A percentile compares a stretch with the other conserved stretches of the same genome.
These are phyloP conservation scores for Tribolium madens DNA, from an alignment of 1,140 invertebrate genomes.

Conservation along the genomic window DNA sequence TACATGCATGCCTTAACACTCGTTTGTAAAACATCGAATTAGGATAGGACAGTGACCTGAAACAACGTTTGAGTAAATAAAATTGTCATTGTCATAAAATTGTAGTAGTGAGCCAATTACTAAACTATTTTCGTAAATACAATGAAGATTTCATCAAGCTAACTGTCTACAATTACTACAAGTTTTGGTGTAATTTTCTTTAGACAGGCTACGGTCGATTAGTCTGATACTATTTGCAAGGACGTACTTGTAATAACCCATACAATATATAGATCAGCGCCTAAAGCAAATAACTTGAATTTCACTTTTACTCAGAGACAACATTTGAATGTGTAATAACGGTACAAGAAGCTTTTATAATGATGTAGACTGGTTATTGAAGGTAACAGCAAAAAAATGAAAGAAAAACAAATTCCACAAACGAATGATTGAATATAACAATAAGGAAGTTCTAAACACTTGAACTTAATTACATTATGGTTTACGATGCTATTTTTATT, in stretches of 20 bases:
- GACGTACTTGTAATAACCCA: conserved; percentile 29
- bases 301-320: conserved; percentile 37
- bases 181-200: conserved; percentile 8
- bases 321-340: conserved; percentile 34
- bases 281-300: conserved; percentile 31
- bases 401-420: conserved; percentile 17
- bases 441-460: conserved; percentile 6
- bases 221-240: conserved; percentile 21
- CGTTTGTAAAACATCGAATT: conserved; percentile 3
- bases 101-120: background rate
- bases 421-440: background rate
- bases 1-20: conserved; percentile 16
- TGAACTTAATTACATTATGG: background rate
- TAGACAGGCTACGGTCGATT: conserved; percentile 15
- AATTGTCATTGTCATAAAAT: background rate
- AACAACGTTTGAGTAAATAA: background rate
- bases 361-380: background rate
- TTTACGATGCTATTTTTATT: background rate
- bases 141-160: background rate
- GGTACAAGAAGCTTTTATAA: conserved; percentile 21
- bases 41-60: conserved; percentile 21
- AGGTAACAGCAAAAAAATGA: background rate
- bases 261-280: conserved; percentile 24
- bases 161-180: conserved; percentile 11
- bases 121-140: background rate